Conservation (phyloP, 1,140 invertebrate genomes). For the Helicoverpa zea region DNA sequence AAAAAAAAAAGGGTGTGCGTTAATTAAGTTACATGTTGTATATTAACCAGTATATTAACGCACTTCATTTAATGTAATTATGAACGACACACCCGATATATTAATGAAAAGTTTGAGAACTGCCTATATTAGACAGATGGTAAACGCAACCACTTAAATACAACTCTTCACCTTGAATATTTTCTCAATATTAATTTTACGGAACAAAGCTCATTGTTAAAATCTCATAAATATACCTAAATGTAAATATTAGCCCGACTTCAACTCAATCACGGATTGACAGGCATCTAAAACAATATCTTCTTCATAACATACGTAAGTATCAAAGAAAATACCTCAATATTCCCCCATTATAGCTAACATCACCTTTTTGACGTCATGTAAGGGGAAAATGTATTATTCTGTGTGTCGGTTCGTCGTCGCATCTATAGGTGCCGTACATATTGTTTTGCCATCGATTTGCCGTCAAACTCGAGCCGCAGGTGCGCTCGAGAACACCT, state of each 20-base stretch:
- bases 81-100: too few species aligned
- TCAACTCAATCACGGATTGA: conserved; percentile 5
- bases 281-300: not conserved
- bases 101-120: too few species aligned
- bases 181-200: too few species aligned
- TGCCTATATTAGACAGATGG: too few species aligned
- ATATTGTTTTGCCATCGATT: conserved; percentile 61
- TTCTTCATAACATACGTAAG: conserved; percentile 12
- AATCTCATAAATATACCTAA: not conserved
- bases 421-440: conserved; percentile 10
- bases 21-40: too few species aligned
- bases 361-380: not conserved
- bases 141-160: too few species aligned
- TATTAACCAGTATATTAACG: too few species aligned
- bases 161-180: too few species aligned
- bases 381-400: conserved; percentile 17
- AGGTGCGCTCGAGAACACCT: conserved; percentile 65
- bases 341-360: not conserved
- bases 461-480: conserved; percentile 64
- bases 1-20: too few species aligned
- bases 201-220: not conserved
- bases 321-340: conserved; percentile 29
- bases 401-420: not conserved
- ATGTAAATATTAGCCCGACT: conserved; percentile 12
- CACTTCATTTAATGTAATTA: too few species aligned